Percentiles rank a stretch among this genome's conserved stretches.
Conservation (phyloP, 2,888 invertebrate species). For the Heteromyza rotundicornis region DNA sequence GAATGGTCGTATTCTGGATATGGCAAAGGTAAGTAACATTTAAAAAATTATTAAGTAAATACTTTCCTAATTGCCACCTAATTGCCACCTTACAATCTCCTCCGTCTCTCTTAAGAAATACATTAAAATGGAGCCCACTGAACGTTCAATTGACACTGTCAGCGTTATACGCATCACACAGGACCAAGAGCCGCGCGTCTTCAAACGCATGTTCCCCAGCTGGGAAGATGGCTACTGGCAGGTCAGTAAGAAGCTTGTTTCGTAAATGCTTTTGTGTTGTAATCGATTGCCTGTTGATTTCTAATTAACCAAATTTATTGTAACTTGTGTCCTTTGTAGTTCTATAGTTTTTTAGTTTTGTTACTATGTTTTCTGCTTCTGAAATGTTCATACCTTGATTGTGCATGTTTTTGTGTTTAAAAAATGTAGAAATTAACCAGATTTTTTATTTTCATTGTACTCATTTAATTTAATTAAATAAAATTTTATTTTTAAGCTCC, state of each 20-base stretch:
- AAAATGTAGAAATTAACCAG: not conserved
- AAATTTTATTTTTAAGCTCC: too few relatives aligned
- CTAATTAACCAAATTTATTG: slow-evolving; percentile 13
- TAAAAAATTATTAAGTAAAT: too few relatives aligned
- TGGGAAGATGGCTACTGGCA: slow-evolving; percentile 77
- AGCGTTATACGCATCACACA: slow-evolving; percentile 75
- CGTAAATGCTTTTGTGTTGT: slow-evolving; percentile 8
- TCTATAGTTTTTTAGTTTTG: not conserved
- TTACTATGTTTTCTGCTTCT: too few relatives aligned
- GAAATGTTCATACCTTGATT: too few relatives aligned
- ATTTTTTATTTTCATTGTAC: not conserved
- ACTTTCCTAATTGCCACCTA: slow-evolving; percentile 56
- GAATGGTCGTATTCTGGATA: slow-evolving; percentile 75
- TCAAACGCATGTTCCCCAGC: slow-evolving; percentile 75
- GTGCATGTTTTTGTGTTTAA: not conserved
- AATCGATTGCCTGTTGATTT: slow-evolving; percentile 18
- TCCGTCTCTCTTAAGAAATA: slow-evolving; percentile 70
- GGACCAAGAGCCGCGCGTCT: slow-evolving; percentile 75
- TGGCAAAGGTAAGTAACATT: slow-evolving; percentile 68
- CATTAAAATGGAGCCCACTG: slow-evolving; percentile 71
- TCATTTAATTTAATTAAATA: too few relatives aligned
- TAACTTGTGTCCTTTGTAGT: not conserved
- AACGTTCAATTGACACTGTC: slow-evolving; percentile 71
- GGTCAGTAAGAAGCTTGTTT: slow-evolving; percentile 62
- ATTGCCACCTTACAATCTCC: too few relatives aligned